Base-by-base conservation (phyloP, 2,797 vertebrate species). In the Dendrocincla fuliginosa region DNA sequence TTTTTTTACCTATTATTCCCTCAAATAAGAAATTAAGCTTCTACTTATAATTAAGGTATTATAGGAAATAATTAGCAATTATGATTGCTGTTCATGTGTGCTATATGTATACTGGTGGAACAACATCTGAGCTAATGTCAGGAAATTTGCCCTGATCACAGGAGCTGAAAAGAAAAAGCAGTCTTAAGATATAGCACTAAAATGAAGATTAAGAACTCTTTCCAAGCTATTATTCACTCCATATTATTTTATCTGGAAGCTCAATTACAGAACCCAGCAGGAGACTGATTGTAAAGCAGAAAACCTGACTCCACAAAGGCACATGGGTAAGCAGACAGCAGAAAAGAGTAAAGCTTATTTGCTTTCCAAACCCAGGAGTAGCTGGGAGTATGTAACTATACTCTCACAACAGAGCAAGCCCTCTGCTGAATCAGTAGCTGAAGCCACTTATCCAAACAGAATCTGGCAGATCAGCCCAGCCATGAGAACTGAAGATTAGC, bases 361-460 rank as follows among this genome's bases (percentile, higher is more conserved):
- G 46, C 61, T 92, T 96, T 96, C 89, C 57, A 95, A 95, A 93
- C 95, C 91, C 73, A 37, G 65, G 84, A 91, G 90, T 86, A 75
- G 83, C 53, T 90, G 80, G 49, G 70, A 90, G 89, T 69, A 25
- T 93, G 64, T 85, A 92, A 79, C 89, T 75, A 64, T 95, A 78
- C 69, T 90, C 81, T 95, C 60, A 57, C 32, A 70, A 77, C 84
- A 91, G 69, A 68, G 60, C 53, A 47, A 95, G 30, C 53, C 57
- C 35, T 93, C 78, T 78, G 61, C 75, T 78, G 68, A 90, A 85
- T 64, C 85, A 65, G 83, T 91, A 84, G 91, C 84, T 87, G 87
- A 95, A 81, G 92, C 53, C 30, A 33, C 37, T 89, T 95, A 83
- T 57, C 65, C 65, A 90, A 95, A 94, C 77, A 93, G 68, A 81